A percentile compares a stretch with the other conserved stretches of the same genome.
Evolutionary conservation across 1,140 invertebrate genomes (phyloP).

Genomic region (Scaptodrosophila lebanonensis): DNA sequence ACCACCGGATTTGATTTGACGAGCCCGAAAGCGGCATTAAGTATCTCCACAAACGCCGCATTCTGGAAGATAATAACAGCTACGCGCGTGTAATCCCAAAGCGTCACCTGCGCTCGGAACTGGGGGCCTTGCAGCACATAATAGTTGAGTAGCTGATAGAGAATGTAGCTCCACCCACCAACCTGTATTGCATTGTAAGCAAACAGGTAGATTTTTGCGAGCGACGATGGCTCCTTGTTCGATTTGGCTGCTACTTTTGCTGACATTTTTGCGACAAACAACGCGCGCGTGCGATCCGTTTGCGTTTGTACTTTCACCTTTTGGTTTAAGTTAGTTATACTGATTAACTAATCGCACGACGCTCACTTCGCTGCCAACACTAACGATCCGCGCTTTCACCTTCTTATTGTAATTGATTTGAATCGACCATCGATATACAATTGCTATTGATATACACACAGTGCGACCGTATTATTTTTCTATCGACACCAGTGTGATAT

Average conservation of each 20-base stretch:
- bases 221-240: slow-evolving; percentile 45
- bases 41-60: slow-evolving; percentile 90
- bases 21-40: slow-evolving; percentile 88
- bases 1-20: slow-evolving; percentile 90
- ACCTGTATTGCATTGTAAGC: slow-evolving; percentile 80
- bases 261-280: slow-evolving; percentile 50
- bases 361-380: slow-evolving; percentile 13
- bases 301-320: slow-evolving; percentile 59
- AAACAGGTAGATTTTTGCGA: slow-evolving; percentile 79
- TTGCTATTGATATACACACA: neutral
- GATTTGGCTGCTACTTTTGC: slow-evolving; percentile 50
- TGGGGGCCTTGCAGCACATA: slow-evolving; percentile 77
- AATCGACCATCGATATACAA: neutral
- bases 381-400: slow-evolving; percentile 51
- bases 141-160: slow-evolving; percentile 81
- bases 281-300: neutral
- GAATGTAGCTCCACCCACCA: slow-evolving; percentile 84
- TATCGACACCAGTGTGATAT: no score
- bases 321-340: slow-evolving; percentile 14
- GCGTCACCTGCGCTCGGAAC: slow-evolving; percentile 71
- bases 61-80: slow-evolving; percentile 92
- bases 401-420: no score
- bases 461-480: no score
- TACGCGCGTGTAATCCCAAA: slow-evolving; percentile 84
- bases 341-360: slow-evolving; percentile 51